Evolutionary conservation across 2,797 vertebrate species (phyloP), one percentile per base, ranked within the genome.

Genomic region (Hemibagrus guttatus): DNA sequence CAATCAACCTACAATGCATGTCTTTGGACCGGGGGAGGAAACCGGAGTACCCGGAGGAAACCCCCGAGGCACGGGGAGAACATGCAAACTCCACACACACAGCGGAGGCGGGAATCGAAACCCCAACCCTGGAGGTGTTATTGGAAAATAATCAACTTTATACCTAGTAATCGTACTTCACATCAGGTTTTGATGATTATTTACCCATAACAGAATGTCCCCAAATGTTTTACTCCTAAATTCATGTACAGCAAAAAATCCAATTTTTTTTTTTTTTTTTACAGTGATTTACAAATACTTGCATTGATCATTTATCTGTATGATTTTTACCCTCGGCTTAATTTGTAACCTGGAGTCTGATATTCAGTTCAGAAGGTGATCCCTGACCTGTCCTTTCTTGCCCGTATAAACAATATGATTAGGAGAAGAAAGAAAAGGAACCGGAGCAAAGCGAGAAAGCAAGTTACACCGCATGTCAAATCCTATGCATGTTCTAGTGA

Each of bases 401-500:
- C 52, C 17, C 6, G 49, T 16, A 16, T 28, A 54, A 75, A 75
- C 49, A 9, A 11, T 76, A 76, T 12, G 52, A 21, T 39, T 26
- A 23, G 4, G 13, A 26, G 54, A 59, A 39, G 7, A 59, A 79
- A 26, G 13, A 35, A 31, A 4, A 81, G 46, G 75, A 66, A 66
- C 49, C 54, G 17, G 19, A 72, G 54, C n/a, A 74, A 83, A 61
- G 59, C n/a, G 72, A 75, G 68, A 54, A 84, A 49, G 46, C 52
- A 46, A 35, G 42, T 81, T 86, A 63, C 84, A 49, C 58, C 83
- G 26, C 75, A 74, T 80, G 86, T 89, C 89, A 89, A 76, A 85
- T 69, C 84, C 56, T 54, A 84, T 74, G 23, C 83, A 83, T 83
- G 82, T 84, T 74, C 46, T 76, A 28, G 49, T 21, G 59, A 85